phyloP scores from a whole-genome alignment of 2,888 invertebrate species.

The Trissonchulus latispiculum region DNA sequence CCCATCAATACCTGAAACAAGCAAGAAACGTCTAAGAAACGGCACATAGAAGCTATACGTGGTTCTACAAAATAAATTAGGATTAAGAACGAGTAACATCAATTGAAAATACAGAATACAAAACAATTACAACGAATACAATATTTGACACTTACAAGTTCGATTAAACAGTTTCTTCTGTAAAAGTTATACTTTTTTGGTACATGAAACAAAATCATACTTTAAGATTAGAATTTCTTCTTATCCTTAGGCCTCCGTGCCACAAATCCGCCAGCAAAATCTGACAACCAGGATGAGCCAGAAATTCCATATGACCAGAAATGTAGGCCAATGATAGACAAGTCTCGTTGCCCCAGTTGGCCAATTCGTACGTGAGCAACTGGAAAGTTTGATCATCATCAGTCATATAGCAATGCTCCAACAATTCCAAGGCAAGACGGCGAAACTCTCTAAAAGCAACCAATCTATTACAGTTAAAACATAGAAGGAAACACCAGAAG shows the following conservation, averaged over 20 bases:
- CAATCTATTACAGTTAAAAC: too few relatives aligned
- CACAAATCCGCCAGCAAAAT: conserved; percentile 95
- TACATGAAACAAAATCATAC: too few relatives aligned
- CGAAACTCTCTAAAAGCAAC: conserved; percentile 39
- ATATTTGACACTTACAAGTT: too few relatives aligned
- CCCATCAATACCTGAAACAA: conserved; percentile 69
- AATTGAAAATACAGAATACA: too few relatives aligned
- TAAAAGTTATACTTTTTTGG: too few relatives aligned
- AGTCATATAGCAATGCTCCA: conserved; percentile 91
- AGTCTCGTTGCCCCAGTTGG: conserved; percentile 96
- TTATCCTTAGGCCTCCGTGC: conserved; percentile 94
- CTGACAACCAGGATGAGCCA: conserved; percentile 56
- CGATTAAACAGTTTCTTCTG: too few relatives aligned
- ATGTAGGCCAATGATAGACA: conserved; percentile 90
- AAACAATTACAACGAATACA: too few relatives aligned
- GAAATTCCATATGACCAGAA: conserved; percentile 64
- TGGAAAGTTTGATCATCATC: conserved; percentile 92
- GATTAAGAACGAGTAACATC: too few relatives aligned
- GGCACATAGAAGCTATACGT: too few relatives aligned
- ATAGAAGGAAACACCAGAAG: too few relatives aligned
- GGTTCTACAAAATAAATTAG: too few relatives aligned
- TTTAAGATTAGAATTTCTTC: conserved; percentile 91
- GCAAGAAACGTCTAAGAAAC: too few relatives aligned
- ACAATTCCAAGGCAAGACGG: conserved; percentile 66
- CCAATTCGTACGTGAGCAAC: conserved; percentile 84